Evolutionary conservation across 2,888 invertebrate genomes (phyloP).

Genomic region (Drosophila merina): DNA sequence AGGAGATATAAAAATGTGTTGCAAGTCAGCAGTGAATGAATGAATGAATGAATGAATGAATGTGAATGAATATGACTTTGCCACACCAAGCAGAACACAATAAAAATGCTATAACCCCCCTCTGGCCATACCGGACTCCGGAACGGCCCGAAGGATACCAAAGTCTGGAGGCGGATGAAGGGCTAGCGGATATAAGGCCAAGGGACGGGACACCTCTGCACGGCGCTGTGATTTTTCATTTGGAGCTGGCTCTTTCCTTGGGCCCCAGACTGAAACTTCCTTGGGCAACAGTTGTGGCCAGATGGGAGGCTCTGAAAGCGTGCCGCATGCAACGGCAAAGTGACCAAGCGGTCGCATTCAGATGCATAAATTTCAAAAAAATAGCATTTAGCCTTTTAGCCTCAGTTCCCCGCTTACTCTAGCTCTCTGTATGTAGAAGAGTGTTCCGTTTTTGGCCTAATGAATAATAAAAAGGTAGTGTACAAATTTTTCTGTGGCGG

Average conservation of each 20-base stretch:
- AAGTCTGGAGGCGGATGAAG: slow-evolving; percentile 4
- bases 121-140: slow-evolving; percentile 39
- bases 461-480: slow-evolving; percentile 62
- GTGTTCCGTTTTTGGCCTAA: slow-evolving; percentile 31
- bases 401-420: slow-evolving; percentile 4
- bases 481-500: slow-evolving; percentile 26
- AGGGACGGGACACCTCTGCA: slow-evolving; percentile 55
- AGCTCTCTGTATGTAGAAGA: slow-evolving; percentile 1
- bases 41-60: slow-evolving; percentile 63
- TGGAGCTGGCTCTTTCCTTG: slow-evolving; percentile 41
- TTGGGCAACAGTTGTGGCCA: slow-evolving; percentile 67
- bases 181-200: slow-evolving; percentile 49
- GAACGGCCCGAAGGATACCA: not conserved
- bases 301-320: slow-evolving; percentile 47
- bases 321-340: slow-evolving; percentile 70
- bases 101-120: slow-evolving; percentile 60
- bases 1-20: slow-evolving; percentile 74
- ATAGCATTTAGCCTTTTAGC: slow-evolving; percentile 53
- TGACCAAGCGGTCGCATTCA: slow-evolving; percentile 38
- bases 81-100: slow-evolving; percentile 61
- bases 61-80: slow-evolving; percentile 63
- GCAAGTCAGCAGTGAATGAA: slow-evolving; percentile 71
- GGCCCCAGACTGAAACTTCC: slow-evolving; percentile 11
- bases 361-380: slow-evolving; percentile 65
- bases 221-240: slow-evolving; percentile 77